A percentile compares a stretch with the other conserved stretches of the same genome.
Evolutionary conservation across 2,888 invertebrate species (phyloP).

Genomic region (Microplitis deprimator): DNA sequence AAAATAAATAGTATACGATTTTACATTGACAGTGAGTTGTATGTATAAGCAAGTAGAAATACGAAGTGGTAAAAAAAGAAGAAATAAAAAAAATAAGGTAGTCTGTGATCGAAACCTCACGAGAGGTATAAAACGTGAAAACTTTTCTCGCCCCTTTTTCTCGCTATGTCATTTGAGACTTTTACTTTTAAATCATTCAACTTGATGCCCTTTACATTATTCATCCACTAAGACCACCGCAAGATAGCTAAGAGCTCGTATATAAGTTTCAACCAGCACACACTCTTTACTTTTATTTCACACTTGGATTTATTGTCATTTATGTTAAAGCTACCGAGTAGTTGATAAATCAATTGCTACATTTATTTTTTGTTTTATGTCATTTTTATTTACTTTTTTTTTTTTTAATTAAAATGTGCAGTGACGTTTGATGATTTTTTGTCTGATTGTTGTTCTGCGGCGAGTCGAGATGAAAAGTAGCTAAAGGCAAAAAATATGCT

Average conservation of each 20-base stretch:
- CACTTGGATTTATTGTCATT: conserved; percentile 6
- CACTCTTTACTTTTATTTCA: conserved; percentile 3
- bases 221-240: conserved; percentile 61
- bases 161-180: conserved; percentile 59
- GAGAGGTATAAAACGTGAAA: conserved; percentile 35
- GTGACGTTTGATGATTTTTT: not conserved
- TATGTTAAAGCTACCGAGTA: not conserved
- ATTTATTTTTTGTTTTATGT: not conserved
- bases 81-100: not conserved
- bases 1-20: not conserved
- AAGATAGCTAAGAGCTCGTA: conserved; percentile 14
- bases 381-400: no score
- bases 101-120: conserved; percentile 9
- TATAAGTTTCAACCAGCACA: not conserved
- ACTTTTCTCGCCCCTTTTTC: conserved; percentile 25
- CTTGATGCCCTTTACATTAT: conserved; percentile 65
- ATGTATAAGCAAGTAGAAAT: not conserved
- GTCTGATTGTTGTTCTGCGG: not conserved
- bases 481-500: conserved; percentile 3
- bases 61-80: not conserved
- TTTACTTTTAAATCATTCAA: conserved; percentile 68
- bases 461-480: not conserved
- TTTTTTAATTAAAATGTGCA: not conserved
- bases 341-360: not conserved
- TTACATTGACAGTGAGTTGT: not conserved